phyloP scores from a whole-genome alignment of 2,888 invertebrate genomes.

The Cordilura impudica region DNA sequence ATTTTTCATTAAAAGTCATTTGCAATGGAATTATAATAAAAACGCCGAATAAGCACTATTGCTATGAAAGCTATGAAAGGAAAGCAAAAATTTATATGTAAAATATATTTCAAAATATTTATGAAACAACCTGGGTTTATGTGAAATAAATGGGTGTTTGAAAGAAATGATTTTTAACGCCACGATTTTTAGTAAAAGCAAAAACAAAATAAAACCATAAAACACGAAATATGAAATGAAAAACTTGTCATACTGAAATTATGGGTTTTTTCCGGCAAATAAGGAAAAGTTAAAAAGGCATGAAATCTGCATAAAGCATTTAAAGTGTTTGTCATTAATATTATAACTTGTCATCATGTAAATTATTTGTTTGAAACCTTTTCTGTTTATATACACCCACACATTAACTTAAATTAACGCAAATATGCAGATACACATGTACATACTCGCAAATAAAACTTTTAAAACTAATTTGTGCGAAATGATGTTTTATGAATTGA shows the following conservation, averaged over 20 bases:
- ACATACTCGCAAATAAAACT: neutral
- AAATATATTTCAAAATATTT: too few relatives aligned
- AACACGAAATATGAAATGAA: constrained; percentile 5
- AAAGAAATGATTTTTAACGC: neutral
- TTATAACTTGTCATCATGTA: constrained; percentile 10
- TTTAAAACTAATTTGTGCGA: constrained; percentile 3
- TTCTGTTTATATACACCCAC: neutral
- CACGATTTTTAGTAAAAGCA: neutral
- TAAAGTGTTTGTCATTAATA: constrained; percentile 20
- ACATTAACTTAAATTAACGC: neutral
- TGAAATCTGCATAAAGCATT: constrained; percentile 21
- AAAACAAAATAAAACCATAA: neutral
- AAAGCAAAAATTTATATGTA: too few relatives aligned
- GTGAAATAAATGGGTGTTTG: neutral
- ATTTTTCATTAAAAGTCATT: too few relatives aligned
- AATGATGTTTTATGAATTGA: neutral
- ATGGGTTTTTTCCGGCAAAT: neutral
- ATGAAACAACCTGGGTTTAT: too few relatives aligned
- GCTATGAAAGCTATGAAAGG: too few relatives aligned
- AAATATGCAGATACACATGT: neutral
- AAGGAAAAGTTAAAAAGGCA: neutral
- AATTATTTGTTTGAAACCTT: neutral
- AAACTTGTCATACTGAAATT: neutral
- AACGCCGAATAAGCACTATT: too few relatives aligned
- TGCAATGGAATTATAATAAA: too few relatives aligned